Percentiles rank a stretch among this genome's conserved stretches.
Conservation (phyloP, 1,140 invertebrate species). For the Hermetia illucens region DNA sequence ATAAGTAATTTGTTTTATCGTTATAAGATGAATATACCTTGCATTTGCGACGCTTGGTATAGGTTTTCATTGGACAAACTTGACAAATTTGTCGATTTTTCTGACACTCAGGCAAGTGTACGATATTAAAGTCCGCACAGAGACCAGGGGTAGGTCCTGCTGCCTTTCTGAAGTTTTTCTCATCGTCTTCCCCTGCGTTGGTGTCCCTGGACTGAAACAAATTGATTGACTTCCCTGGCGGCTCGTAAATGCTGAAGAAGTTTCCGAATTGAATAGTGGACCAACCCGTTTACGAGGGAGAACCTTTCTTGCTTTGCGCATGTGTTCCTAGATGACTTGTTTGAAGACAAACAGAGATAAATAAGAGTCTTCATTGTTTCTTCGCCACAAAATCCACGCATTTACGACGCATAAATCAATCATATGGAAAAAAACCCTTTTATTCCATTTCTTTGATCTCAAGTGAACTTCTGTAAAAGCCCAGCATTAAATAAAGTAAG, state of each 20-base stretch:
- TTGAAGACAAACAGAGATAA: constrained; percentile 2
- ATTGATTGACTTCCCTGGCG: constrained; percentile 3
- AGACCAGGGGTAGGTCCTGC: constrained; percentile 6
- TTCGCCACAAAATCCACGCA: constrained; percentile 5
- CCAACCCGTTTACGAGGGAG: constrained; percentile 4
- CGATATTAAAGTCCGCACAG: constrained; percentile 5
- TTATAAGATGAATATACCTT: constrained; percentile 10
- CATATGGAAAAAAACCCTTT: constrained; percentile 9
- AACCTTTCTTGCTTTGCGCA: constrained; percentile 6
- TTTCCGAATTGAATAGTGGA: constrained; percentile 4
- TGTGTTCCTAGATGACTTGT: constrained; percentile 6
- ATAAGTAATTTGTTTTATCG: no score
- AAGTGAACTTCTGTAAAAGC: constrained; percentile 9
- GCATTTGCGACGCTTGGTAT: constrained; percentile 9
- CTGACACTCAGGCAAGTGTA: constrained; percentile 8
- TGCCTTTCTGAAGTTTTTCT: no score
- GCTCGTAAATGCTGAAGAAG: constrained; percentile 1
- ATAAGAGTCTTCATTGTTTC: constrained; percentile 4
- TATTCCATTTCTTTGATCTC: constrained; percentile 9
- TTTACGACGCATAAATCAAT: constrained; percentile 8
- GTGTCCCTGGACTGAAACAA: no score
- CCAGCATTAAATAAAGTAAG: constrained; percentile 10
- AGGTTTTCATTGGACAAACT: constrained; percentile 7
- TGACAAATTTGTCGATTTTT: constrained; percentile 9
- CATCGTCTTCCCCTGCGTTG: no score